Conservation (phyloP, 2,113 vertebrate genomes). For the Tragulus kanchil region DNA sequence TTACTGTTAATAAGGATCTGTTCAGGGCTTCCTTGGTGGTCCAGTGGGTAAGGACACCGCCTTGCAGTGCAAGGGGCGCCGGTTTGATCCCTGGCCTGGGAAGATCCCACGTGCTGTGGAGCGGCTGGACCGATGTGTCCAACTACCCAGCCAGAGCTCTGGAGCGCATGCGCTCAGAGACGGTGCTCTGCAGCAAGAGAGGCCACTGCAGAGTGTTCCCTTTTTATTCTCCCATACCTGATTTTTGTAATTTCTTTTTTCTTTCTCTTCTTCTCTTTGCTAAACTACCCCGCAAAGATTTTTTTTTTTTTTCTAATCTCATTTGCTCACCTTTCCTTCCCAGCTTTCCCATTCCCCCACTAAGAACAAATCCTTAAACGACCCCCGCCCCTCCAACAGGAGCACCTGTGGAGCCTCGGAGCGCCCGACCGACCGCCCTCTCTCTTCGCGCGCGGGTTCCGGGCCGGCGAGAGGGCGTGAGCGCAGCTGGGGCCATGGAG, state of each 20-base stretch:
- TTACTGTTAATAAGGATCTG: too few relatives aligned
- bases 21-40: too few relatives aligned
- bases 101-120: too few relatives aligned
- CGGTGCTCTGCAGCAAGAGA: too few relatives aligned
- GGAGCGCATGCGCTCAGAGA: too few relatives aligned
- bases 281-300: slow-evolving; percentile 62
- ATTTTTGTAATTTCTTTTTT: slow-evolving; percentile 26
- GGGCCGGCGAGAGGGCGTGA: slow-evolving; percentile 81
- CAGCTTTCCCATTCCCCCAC: background rate
- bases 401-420: slow-evolving; percentile 55
- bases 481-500: slow-evolving; percentile 91
- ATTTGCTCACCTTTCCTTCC: slow-evolving; percentile 18
- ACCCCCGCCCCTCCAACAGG: slow-evolving; percentile 25
- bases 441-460: slow-evolving; percentile 77
- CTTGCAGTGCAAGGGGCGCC: too few relatives aligned
- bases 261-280: slow-evolving; percentile 54
- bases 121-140: too few relatives aligned
- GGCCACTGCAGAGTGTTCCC: too few relatives aligned
- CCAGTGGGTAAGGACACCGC: too few relatives aligned
- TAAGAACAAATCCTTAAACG: slow-evolving; percentile 34
- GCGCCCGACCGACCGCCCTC: slow-evolving; percentile 42
- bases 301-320: background rate
- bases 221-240: background rate
- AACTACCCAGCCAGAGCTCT: too few relatives aligned
- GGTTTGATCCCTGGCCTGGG: too few relatives aligned